Percentiles rank a stretch among this genome's conserved stretches.
phyloP scores from a whole-genome alignment of 2,888 invertebrate genomes.

The Drosophila algonquin region DNA sequence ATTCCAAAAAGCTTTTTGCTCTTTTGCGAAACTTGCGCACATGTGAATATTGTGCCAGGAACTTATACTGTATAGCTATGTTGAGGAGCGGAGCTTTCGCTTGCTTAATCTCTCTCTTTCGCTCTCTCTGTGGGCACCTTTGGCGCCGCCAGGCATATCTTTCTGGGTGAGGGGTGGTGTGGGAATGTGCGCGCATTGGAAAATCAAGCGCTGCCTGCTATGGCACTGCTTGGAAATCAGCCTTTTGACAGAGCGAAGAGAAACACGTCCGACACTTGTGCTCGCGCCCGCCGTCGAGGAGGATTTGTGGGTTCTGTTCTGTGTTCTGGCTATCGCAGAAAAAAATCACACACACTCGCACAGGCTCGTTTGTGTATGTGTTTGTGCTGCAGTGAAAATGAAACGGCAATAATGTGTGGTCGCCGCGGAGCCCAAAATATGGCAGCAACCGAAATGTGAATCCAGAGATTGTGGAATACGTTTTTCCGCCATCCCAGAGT shows the following conservation, averaged over 20 bases:
- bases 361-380: constrained; percentile 48
- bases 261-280: constrained; percentile 65
- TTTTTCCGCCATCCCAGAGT: neutral
- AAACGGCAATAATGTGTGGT: constrained; percentile 62
- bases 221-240: constrained; percentile 66
- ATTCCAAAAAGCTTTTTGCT: constrained; percentile 51
- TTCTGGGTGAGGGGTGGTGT: constrained; percentile 34
- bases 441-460: constrained; percentile 37
- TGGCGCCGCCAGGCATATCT: constrained; percentile 22
- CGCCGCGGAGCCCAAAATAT: constrained; percentile 45
- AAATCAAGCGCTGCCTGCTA: constrained; percentile 52
- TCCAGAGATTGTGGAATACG: constrained; percentile 15
- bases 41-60: constrained; percentile 62
- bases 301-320: constrained; percentile 65
- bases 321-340: constrained; percentile 61
- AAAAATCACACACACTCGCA: constrained; percentile 55
- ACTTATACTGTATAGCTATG: constrained; percentile 60
- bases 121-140: constrained; percentile 39
- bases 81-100: constrained; percentile 50
- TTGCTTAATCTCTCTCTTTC: constrained; percentile 10
- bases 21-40: constrained; percentile 47
- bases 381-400: constrained; percentile 48
- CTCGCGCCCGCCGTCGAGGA: constrained; percentile 60
- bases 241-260: constrained; percentile 73
- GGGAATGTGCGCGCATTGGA: constrained; percentile 48